Conservation (phyloP, 2,797 vertebrate species). For the Melanotaenia trifasciata region DNA sequence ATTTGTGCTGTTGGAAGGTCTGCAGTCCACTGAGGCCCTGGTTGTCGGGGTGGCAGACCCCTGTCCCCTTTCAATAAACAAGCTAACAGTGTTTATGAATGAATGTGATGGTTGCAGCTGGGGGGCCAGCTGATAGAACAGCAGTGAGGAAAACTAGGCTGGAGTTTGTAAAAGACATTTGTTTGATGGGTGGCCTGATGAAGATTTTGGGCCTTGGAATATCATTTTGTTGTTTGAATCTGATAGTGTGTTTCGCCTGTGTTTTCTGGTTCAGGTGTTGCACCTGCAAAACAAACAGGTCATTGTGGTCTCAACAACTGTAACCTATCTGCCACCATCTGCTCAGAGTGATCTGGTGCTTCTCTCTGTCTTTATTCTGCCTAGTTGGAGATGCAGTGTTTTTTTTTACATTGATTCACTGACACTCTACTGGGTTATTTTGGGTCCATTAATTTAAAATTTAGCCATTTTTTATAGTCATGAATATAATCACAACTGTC, state of each 20-base stretch:
- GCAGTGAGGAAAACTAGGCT: constrained; percentile 11
- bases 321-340: constrained; percentile 57
- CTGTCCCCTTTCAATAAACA: constrained; percentile 70
- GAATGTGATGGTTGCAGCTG: constrained; percentile 58
- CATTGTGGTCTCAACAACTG: constrained; percentile 61
- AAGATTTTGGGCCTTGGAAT: neutral
- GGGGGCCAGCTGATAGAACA: constrained; percentile 29
- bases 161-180: neutral
- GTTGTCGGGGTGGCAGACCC: constrained; percentile 75
- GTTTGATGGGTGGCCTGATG: constrained; percentile 9
- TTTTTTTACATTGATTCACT: constrained; percentile 21
- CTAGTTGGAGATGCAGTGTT: neutral
- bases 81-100: constrained; percentile 65
- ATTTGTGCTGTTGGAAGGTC: constrained; percentile 55
- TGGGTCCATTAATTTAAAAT: neutral
- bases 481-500: neutral
- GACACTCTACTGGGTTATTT: constrained; percentile 4
- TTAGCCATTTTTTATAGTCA: neutral
- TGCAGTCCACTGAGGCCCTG: constrained; percentile 45
- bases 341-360: constrained; percentile 29
- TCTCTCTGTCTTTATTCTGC: constrained; percentile 28
- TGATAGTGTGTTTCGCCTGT: constrained; percentile 45
- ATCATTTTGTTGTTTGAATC: constrained; percentile 44
- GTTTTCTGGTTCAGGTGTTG: constrained; percentile 72
- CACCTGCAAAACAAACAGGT: constrained; percentile 72